These are phyloP conservation scores for Operophtera brumata DNA, from an alignment of 2,888 invertebrate genomes.

Conservation along the genomic window DNA sequence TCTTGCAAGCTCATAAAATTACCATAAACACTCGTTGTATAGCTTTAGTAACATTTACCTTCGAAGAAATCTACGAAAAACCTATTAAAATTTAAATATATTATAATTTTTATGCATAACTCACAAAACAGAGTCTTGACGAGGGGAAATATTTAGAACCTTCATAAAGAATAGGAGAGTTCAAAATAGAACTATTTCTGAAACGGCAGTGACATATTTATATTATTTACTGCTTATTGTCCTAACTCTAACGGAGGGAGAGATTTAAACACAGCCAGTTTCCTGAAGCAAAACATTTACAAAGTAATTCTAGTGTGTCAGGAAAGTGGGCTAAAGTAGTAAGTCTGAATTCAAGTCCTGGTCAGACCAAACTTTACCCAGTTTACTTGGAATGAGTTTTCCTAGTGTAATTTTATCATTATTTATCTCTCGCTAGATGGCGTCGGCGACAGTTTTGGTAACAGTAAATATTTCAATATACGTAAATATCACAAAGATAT, in stretches of 20 bases:
- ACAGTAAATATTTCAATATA: too few species aligned
- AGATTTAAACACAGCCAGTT: too few species aligned
- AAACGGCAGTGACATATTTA: constrained; percentile 6
- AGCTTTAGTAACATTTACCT: too few species aligned
- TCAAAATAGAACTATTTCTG: not conserved
- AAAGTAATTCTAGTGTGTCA: not conserved
- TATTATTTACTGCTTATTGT: constrained; percentile 14
- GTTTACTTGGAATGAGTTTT: too few species aligned
- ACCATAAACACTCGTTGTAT: too few species aligned
- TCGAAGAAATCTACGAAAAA: too few species aligned
- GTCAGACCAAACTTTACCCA: not conserved
- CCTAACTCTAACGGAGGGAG: not conserved
- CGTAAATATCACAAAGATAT: too few species aligned
- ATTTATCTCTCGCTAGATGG: too few species aligned
- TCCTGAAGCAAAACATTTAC: not conserved
- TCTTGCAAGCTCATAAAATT: too few species aligned
- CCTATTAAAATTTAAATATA: too few species aligned
- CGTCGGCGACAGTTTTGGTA: too few species aligned
- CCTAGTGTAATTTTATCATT: too few species aligned
- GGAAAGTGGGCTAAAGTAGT: constrained; percentile 9
- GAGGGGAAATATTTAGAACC: constrained; percentile 2
- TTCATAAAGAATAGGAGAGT: not conserved
- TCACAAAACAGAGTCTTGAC: not conserved
- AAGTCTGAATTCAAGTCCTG: not conserved
- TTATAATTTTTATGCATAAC: not conserved